These are phyloP conservation scores for Drosophila lacicola DNA, from an alignment of 2,888 invertebrate species.

Conservation along the genomic window DNA sequence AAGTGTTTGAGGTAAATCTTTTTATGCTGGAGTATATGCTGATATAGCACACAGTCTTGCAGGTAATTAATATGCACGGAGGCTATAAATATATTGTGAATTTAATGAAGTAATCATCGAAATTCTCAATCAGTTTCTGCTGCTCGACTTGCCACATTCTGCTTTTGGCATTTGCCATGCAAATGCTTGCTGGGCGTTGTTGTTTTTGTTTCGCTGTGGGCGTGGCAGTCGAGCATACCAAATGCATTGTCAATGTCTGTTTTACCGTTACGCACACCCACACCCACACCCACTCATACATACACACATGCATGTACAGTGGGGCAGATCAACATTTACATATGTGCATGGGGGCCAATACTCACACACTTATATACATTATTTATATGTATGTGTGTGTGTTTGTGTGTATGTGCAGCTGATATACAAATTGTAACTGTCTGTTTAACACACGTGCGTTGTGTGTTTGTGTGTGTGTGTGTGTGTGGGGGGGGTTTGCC, in stretches of 20 bases:
- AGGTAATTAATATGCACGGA: slow-evolving; percentile 3
- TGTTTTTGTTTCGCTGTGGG: slow-evolving; percentile 28
- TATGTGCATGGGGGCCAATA: slow-evolving; percentile 27
- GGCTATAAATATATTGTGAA: slow-evolving; percentile 22
- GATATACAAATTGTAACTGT: slow-evolving; percentile 80
- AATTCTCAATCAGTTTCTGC: slow-evolving; percentile 44
- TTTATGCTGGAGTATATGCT: too few relatives aligned
- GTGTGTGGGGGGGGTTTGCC: slow-evolving; percentile 6
- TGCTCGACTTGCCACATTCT: neutral
- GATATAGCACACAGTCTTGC: too few relatives aligned
- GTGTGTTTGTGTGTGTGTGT: slow-evolving; percentile 20
- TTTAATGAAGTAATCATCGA: slow-evolving; percentile 53
- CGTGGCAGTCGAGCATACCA: slow-evolving; percentile 29
- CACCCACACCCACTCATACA: slow-evolving; percentile 19
- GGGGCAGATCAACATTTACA: slow-evolving; percentile 63
- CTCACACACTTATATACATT: slow-evolving; percentile 23
- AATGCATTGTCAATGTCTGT: slow-evolving; percentile 68
- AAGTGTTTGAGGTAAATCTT: slow-evolving; percentile 15
- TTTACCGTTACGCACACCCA: slow-evolving; percentile 42
- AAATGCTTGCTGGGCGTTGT: slow-evolving; percentile 52
- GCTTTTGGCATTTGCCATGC: slow-evolving; percentile 48
- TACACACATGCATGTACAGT: slow-evolving; percentile 5
- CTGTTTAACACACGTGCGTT: slow-evolving; percentile 67
- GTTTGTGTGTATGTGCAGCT: slow-evolving; percentile 43
- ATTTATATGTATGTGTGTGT: slow-evolving; percentile 16